phyloP scores from a whole-genome alignment of 2,888 invertebrate genomes.

The Scotopteryx bipunctaria region DNA sequence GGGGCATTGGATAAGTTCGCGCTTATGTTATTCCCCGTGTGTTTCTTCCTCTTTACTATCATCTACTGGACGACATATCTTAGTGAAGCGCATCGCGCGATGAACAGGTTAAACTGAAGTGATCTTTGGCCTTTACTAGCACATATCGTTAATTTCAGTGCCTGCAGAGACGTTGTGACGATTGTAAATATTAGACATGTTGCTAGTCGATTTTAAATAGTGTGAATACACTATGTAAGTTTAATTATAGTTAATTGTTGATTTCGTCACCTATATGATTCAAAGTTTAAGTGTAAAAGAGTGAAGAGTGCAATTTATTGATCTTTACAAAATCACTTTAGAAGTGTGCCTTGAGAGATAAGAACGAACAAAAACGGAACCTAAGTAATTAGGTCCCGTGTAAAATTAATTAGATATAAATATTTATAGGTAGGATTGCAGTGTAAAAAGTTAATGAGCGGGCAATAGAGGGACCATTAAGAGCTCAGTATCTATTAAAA shows the following conservation, averaged over 20 bases:
- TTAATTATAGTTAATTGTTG: constrained; percentile 11
- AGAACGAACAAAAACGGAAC: constrained; percentile 1
- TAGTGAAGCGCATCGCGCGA: constrained; percentile 76
- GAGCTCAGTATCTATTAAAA: constrained; percentile 42
- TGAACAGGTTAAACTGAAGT: constrained; percentile 50
- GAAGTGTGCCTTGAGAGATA: constrained; percentile 30
- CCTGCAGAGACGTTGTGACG: constrained; percentile 47
- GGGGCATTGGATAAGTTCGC: constrained; percentile 84
- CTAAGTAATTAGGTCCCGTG: constrained; percentile 3
- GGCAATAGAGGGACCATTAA: constrained; percentile 53
- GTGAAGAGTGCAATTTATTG: constrained; percentile 11
- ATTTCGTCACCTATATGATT: constrained; percentile 3
- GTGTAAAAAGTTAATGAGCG: constrained; percentile 29
- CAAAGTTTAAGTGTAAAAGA: constrained; percentile 18
- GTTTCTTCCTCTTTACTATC: constrained; percentile 82
- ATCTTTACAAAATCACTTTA: constrained; percentile 5
- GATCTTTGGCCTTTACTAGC: constrained; percentile 25
- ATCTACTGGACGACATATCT: constrained; percentile 86
- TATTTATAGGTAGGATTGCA: constrained; percentile 31
- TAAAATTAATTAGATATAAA: constrained; percentile 12
- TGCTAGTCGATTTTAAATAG: constrained; percentile 66
- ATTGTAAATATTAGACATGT: constrained; percentile 69
- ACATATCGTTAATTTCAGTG: constrained; percentile 45
- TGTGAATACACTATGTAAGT: constrained; percentile 37
- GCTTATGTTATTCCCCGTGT: constrained; percentile 83